A percentile compares a stretch with the other conserved stretches of the same genome.
These are phyloP conservation scores for Phodopus roborovskii DNA, from an alignment of 2,113 vertebrate genomes.

Conservation along the genomic window DNA sequence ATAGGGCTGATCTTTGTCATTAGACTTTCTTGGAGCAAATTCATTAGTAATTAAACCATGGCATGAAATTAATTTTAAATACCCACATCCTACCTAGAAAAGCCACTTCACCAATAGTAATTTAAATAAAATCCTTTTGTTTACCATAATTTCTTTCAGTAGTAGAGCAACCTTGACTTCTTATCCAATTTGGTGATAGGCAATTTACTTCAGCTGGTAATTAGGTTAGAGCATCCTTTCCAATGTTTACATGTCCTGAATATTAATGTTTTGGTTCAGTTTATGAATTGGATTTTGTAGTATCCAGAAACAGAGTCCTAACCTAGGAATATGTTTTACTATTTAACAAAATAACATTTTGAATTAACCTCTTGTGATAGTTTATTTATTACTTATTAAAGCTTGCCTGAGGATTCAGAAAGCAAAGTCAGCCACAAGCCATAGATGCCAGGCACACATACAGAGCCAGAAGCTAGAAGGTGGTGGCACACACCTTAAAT, in stretches of 20 bases:
- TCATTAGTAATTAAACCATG: conserved; percentile 69
- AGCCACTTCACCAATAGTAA: conserved; percentile 53
- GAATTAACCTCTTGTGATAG: neutral
- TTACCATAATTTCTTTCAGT: conserved; percentile 59
- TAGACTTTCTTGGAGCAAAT: conserved; percentile 60
- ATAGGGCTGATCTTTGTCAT: conserved; percentile 61
- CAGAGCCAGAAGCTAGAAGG: too few relatives aligned
- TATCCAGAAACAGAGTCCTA: neutral
- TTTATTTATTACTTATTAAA: too few relatives aligned
- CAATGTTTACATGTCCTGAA: neutral
- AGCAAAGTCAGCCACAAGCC: too few relatives aligned
- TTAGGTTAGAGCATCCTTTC: neutral
- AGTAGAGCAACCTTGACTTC: conserved; percentile 37
- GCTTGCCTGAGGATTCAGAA: too few relatives aligned
- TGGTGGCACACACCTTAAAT: too few relatives aligned
- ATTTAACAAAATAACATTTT: conserved; percentile 9
- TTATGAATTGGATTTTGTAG: conserved; percentile 4
- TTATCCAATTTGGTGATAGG: conserved; percentile 27
- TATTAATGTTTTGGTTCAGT: neutral
- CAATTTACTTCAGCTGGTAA: conserved; percentile 33
- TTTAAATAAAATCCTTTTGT: conserved; percentile 67
- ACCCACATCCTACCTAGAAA: conserved; percentile 38
- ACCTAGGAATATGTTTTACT: neutral
- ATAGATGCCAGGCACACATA: too few relatives aligned
- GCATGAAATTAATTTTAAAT: conserved; percentile 74